Evolutionary conservation across 1,140 invertebrate species (phyloP), one percentile per base, ranked within the genome.

Genomic region (Glomeris maerens): DNA sequence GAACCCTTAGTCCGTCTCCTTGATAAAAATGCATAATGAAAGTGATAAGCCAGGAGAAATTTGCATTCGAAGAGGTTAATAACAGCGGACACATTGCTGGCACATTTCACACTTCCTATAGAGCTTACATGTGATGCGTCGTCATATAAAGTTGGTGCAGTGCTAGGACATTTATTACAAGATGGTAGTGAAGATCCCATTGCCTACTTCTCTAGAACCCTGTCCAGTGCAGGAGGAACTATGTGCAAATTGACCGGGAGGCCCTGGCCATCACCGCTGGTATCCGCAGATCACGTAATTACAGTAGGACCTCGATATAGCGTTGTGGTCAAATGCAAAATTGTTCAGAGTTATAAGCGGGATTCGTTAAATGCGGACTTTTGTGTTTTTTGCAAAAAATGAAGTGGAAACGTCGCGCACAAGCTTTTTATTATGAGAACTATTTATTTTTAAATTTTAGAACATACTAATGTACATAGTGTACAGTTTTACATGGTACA

Each of bases 41-140:
- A 27, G 2, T 54, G 52, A 4, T 47, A 52, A 47, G 40, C 40
- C 1, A 40, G 56, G 42, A 52, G 41, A 1, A 27, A 27, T 38
- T 42, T 27, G 55, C 59, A 28, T 68, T 69, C 56, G 22, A 55
- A 2, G 42, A 54, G 22, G 28, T 66, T 0, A 65, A 64, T 72
- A 17, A 17, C 54, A 23, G 54, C 57, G n/a, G 39, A 54, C 17
- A 25, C 46, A 41, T 50, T 64, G 14, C 52, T 69, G 20, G 59
- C 59, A 1, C 61, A 66, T 49, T 74, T 64, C 54, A 49, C 58
- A 5, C 53, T 59, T 42, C 52, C 59, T 23, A 46, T 74, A 3
- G 54, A 65, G 13, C 36, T 76, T 25, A 60, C 69, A 14, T 66
- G 66, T 21, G 74, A 77, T 62, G 70, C 71, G n/a, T 68, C 63